Conservation (phyloP, 1,140 invertebrate species). For the Anastrepha ludens region DNA sequence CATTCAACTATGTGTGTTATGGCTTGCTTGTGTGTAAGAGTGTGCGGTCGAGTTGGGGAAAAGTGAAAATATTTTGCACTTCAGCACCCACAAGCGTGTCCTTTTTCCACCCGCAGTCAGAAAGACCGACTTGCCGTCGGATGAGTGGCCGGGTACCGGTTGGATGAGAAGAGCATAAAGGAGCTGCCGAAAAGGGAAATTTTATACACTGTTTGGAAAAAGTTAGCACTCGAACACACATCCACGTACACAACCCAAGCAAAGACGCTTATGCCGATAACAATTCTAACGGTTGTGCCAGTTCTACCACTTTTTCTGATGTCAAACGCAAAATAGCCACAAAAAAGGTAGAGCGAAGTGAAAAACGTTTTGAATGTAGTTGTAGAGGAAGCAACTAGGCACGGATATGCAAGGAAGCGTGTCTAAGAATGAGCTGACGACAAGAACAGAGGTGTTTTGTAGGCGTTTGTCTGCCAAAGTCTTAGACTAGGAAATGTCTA, state of each 20-base stretch:
- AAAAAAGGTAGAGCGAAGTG: neutral
- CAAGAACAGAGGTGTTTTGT: neutral
- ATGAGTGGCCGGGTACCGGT: neutral
- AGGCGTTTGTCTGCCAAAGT: neutral
- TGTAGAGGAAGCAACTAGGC: neutral
- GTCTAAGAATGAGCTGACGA: neutral
- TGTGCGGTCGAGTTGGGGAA: slow-evolving; percentile 1
- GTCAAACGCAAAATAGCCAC: slow-evolving; percentile 8
- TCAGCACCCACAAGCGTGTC: slow-evolving; percentile 42
- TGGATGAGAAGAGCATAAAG: neutral
- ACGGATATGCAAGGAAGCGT: neutral
- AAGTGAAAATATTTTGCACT: slow-evolving; percentile 52
- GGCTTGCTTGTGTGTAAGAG: neutral
- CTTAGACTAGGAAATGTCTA: slow-evolving; percentile 18
- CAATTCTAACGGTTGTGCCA: slow-evolving; percentile 20
- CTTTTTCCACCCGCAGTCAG: neutral
- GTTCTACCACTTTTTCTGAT: neutral
- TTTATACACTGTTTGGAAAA: slow-evolving; percentile 46
- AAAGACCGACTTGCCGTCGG: slow-evolving; percentile 30
- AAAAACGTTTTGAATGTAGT: neutral
- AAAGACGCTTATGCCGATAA: slow-evolving; percentile 45
- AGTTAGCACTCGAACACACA: neutral
- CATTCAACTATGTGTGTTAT: neutral
- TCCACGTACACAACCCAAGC: neutral
- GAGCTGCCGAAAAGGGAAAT: slow-evolving; percentile 28